These are phyloP conservation scores for Lamproptera curius DNA, from an alignment of 2,888 invertebrate species.

Conservation along the genomic window DNA sequence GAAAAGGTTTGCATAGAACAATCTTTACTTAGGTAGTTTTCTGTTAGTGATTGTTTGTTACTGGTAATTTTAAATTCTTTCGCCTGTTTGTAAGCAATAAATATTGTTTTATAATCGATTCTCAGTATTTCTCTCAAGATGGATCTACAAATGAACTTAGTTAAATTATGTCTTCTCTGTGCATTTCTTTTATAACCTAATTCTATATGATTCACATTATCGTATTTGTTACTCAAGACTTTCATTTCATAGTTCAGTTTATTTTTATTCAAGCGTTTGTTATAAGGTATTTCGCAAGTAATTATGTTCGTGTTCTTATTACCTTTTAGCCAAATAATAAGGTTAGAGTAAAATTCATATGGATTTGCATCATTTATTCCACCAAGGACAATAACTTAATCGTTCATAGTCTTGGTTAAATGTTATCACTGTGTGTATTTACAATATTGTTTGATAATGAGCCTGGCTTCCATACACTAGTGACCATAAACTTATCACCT, in stretches of 20 bases:
- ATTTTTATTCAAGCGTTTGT: background rate
- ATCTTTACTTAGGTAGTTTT: too few relatives aligned
- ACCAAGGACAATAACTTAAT: too few relatives aligned
- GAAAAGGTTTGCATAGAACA: background rate
- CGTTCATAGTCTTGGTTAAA: too few relatives aligned
- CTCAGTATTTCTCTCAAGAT: background rate
- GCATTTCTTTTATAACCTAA: background rate
- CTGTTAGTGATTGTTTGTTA: background rate
- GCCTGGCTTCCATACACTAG: too few relatives aligned
- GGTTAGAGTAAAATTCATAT: background rate
- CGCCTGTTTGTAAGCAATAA: background rate
- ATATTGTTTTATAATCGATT: background rate
- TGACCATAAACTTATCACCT: too few relatives aligned
- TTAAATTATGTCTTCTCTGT: background rate
- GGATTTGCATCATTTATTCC: background rate
- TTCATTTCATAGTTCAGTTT: too few relatives aligned
- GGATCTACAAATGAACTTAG: background rate
- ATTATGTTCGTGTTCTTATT: background rate
- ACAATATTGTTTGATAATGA: too few relatives aligned
- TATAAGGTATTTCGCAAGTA: background rate
- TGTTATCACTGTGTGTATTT: too few relatives aligned
- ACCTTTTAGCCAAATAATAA: background rate
- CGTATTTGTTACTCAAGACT: background rate
- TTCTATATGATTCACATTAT: background rate
- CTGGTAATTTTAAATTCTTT: background rate